Evolutionary conservation across 2,888 invertebrate genomes (phyloP).

Genomic region (Lampropteryx suffumata): DNA sequence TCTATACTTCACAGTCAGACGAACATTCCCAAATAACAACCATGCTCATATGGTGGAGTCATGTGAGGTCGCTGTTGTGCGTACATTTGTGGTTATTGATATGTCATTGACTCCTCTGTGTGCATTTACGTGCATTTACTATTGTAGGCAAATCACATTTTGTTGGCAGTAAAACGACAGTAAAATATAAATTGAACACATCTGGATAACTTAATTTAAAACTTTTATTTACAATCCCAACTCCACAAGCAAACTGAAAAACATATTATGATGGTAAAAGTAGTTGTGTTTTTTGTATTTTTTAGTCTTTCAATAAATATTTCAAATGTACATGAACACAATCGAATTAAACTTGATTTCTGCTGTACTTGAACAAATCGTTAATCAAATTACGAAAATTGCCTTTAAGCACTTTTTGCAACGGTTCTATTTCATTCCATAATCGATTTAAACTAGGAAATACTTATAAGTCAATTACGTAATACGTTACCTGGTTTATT

Average conservation of each 20-base stretch:
- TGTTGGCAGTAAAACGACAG: constrained; percentile 15
- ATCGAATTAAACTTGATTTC: too few species aligned
- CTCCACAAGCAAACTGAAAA: too few species aligned
- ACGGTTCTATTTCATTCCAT: not conserved
- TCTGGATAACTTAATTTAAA: constrained; percentile 18
- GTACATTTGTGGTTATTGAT: constrained; percentile 8
- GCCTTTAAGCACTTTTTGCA: too few species aligned
- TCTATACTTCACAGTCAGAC: not conserved
- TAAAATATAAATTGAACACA: constrained; percentile 19
- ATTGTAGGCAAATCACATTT: constrained; percentile 17
- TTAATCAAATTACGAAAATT: too few species aligned
- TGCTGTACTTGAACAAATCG: too few species aligned
- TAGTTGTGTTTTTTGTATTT: too few species aligned
- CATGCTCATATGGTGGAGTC: not conserved
- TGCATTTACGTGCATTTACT: constrained; percentile 4
- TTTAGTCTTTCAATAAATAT: too few species aligned
- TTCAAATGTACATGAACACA: too few species aligned
- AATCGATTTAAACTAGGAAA: constrained; percentile 9
- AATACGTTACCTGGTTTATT: not conserved
- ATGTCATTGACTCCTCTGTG: constrained; percentile 17
- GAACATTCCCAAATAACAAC: not conserved
- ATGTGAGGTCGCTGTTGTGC: constrained; percentile 6
- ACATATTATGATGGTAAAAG: too few species aligned
- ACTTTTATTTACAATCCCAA: not conserved
- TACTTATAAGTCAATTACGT: not conserved